Evolutionary conservation across 2,113 vertebrate species (phyloP), one percentile per base, ranked within the genome.

Genomic region (Saimiri boliviensis): DNA sequence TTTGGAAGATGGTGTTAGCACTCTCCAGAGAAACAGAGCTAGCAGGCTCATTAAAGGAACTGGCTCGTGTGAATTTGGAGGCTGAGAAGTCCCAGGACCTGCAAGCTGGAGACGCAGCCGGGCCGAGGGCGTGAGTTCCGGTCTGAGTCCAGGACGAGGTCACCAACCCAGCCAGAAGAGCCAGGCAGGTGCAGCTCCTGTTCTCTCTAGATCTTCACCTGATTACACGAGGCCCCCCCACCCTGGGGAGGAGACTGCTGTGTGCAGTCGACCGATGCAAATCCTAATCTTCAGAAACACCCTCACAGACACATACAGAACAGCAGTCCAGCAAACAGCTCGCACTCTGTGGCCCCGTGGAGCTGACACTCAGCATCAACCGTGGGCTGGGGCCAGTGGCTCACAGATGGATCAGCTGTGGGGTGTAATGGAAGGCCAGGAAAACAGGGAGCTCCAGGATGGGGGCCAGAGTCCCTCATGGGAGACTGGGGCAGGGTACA

Each of bases 91-190:
- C 40, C 73, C 12, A 70, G 21, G 21, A 74, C 23, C 23, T 74
- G 71, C 40, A 13, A n/a, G 40, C 13, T 45, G 73, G 12, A 74
- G 73, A 42, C 5, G 11, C 23, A 27, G 23, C 40, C 16, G 13
- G n/a, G 73, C 23, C 1, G 23, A 45, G 25, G n/a, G 37, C 8
- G 2, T 42, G 21, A 10, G 3, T 16, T 74, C 73, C 6, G 42
- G 68, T 14, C 6, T 27, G 37, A 25, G 37, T 21, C 12, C 40
- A 42, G 40, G 40, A 42, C 23, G 5, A 42, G 71, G 12, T 12
- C 40, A 4, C 6, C 3, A 0, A 16, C 71, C 20, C 13, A 2
- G 20, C 12, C 21, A 14, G 9, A 23, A 25, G 5, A 4, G 21
- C 12, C 40, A 71, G 23, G 40, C 23, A 45, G 71, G 23, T 6